A percentile compares a stretch with the other conserved stretches of the same genome.
Evolutionary conservation across 2,888 invertebrate genomes (phyloP).

Genomic region (Apeira syringaria): DNA sequence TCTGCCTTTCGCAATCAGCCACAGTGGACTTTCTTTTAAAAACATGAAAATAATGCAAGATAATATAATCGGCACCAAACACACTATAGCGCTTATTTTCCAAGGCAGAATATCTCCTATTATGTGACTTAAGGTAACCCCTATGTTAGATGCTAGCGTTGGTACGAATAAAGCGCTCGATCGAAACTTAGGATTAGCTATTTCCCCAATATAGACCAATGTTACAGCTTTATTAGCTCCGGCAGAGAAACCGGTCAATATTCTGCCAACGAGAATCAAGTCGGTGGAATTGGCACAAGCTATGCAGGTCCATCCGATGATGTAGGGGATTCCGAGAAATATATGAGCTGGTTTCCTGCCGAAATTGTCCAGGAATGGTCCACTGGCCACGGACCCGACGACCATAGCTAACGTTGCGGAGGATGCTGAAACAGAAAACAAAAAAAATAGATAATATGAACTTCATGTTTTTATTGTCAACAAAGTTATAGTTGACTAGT

Average conservation of each 20-base stretch:
- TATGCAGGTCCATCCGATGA: slow-evolving; percentile 37
- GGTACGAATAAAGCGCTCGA: slow-evolving; percentile 5
- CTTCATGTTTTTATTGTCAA: too few species aligned
- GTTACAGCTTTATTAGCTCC: slow-evolving; percentile 36
- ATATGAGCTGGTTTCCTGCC: slow-evolving; percentile 42
- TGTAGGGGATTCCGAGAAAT: slow-evolving; percentile 31
- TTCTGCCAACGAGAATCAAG: slow-evolving; percentile 36
- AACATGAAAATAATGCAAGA: slow-evolving; percentile 5
- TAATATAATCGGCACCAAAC: slow-evolving; percentile 6
- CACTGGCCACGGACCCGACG: slow-evolving; percentile 36
- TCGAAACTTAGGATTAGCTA: slow-evolving; percentile 19
- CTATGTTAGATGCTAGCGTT: slow-evolving; percentile 5
- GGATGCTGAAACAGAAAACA: slow-evolving; percentile 36
- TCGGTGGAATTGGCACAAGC: slow-evolving; percentile 32
- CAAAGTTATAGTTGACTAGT: too few species aligned
- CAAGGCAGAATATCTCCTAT: slow-evolving; percentile 13
- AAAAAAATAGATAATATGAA: too few species aligned
- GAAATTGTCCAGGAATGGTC: slow-evolving; percentile 35
- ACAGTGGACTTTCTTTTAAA: slow-evolving; percentile 45
- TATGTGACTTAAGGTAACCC: slow-evolving; percentile 12
- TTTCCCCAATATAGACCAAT: slow-evolving; percentile 43
- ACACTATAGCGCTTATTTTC: slow-evolving; percentile 10
- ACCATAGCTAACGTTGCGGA: slow-evolving; percentile 37
- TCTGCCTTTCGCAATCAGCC: slow-evolving; percentile 43
- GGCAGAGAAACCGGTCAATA: slow-evolving; percentile 35